phyloP scores from a whole-genome alignment of 2,888 invertebrate species.

The Acleris cristana region DNA sequence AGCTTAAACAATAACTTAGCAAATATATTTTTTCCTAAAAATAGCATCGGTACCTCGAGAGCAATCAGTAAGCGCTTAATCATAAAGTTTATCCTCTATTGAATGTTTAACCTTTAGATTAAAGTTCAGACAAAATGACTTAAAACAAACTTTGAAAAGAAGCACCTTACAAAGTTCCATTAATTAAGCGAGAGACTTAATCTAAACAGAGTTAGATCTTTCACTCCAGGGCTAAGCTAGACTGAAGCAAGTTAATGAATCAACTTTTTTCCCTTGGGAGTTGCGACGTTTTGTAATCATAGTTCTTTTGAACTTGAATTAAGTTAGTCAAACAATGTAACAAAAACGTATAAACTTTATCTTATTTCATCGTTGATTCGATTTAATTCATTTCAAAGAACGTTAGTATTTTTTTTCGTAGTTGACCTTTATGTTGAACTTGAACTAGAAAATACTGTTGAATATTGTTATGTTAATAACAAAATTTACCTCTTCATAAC shows the following conservation, averaged over 20 bases:
- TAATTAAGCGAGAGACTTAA: slow-evolving; percentile 31
- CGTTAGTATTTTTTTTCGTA: too few relatives aligned
- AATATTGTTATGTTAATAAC: too few relatives aligned
- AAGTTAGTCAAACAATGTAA: neutral
- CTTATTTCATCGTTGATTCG: neutral
- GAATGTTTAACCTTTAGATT: neutral
- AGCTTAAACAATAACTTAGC: too few relatives aligned
- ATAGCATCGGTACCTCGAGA: too few relatives aligned
- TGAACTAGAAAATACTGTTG: too few relatives aligned
- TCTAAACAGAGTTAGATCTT: slow-evolving; percentile 24
- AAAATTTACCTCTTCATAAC: too few relatives aligned
- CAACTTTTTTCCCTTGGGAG: slow-evolving; percentile 17
- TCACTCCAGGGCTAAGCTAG: slow-evolving; percentile 10
- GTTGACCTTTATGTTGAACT: too few relatives aligned
- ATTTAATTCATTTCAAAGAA: neutral
- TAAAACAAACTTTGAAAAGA: slow-evolving; percentile 11
- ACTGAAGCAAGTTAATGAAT: slow-evolving; percentile 24
- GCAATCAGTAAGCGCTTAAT: too few relatives aligned
- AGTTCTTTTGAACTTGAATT: neutral
- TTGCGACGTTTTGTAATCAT: slow-evolving; percentile 1
- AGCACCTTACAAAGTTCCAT: slow-evolving; percentile 16
- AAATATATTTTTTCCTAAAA: too few relatives aligned
- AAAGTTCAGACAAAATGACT: slow-evolving; percentile 1
- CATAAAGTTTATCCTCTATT: too few relatives aligned
- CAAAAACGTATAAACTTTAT: neutral